phyloP scores from a whole-genome alignment of 2,888 invertebrate species.

The Sarcophaga subvicina region DNA sequence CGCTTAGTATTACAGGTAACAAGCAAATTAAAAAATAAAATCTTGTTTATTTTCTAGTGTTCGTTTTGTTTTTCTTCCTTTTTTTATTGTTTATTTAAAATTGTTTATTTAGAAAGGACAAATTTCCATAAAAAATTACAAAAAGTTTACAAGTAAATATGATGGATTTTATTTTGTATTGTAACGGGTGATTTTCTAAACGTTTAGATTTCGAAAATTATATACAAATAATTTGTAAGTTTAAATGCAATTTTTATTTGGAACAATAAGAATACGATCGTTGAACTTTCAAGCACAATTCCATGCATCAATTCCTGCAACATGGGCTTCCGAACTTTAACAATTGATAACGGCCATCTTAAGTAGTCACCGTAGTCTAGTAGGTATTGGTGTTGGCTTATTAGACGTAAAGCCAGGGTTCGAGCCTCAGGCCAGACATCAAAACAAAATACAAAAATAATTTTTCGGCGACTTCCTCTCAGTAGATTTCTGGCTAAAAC shows the following conservation, averaged over 20 bases:
- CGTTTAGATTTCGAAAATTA: neutral
- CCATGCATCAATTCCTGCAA: no score
- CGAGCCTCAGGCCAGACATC: no score
- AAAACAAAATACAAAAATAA: no score
- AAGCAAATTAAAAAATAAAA: constrained; percentile 17
- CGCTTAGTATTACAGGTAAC: constrained; percentile 11
- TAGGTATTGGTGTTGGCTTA: no score
- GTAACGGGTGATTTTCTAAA: neutral
- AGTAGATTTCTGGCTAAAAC: no score
- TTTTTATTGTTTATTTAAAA: constrained; percentile 6
- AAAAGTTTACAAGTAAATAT: neutral
- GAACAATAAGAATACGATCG: neutral
- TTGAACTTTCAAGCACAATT: no score
- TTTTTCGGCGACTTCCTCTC: no score
- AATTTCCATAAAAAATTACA: constrained; percentile 46
- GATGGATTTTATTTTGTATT: constrained; percentile 6
- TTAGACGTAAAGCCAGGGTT: no score
- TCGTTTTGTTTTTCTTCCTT: neutral
- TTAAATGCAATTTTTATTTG: neutral
- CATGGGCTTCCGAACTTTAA: no score
- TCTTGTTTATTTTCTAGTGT: constrained; percentile 12
- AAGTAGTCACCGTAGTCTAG: no score
- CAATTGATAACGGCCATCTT: no score
- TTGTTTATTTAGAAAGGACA: neutral
- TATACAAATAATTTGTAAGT: neutral